Base-by-base conservation (phyloP, 2,888 invertebrate genomes). In the Exephanes ischioxanthus region DNA sequence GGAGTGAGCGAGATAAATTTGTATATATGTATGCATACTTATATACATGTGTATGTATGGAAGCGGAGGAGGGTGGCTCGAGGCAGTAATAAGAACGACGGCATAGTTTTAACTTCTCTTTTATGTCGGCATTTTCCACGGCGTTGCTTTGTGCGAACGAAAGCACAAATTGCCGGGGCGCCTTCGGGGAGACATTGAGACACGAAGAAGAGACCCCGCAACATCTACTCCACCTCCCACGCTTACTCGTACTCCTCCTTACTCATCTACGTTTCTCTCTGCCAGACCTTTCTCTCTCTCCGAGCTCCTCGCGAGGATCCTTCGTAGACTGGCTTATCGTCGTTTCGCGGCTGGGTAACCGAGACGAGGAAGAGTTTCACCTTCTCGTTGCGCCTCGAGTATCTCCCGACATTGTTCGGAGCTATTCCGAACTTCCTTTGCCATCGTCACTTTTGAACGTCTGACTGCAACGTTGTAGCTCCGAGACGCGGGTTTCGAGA, bases 21-120 rank as follows among this genome's bases (percentile, higher is more conserved):
- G 22, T 61, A 45, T 19, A 55, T 63, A 22, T n/a, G 6, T 79
- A 30, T 72, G 45, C 51, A 48, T 61, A 26, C 45, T 11, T 78
- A 76, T 22, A 16, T 22, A 66, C 2, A 11, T 51, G 30, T 19
- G 85, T 51, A 83, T 87, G 85, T 83, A 85, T 71, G 72, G 75
- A 80, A 63, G 55, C 14, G 41, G 81, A 71, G 68, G 86, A 89
- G 91, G 91, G 90, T 92, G 91, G 93, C 93, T 93, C 91, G 87
- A 90, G 93, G 93, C 93, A 91, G 93, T 93, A 94, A 94, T 94
- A 93, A 94, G 94, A 93, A 93, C 94, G 93, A 93, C 93, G 92
- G 93, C 93, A 94, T 94, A 94, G 93, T 94, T 94, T 94, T 93
- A 93, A 94, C 93, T 93, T 93, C 92, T 93, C 93, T 93, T 94